Evolutionary conservation across 1,140 invertebrate genomes (phyloP).

Genomic region (Pseudomyrmex concolor): DNA sequence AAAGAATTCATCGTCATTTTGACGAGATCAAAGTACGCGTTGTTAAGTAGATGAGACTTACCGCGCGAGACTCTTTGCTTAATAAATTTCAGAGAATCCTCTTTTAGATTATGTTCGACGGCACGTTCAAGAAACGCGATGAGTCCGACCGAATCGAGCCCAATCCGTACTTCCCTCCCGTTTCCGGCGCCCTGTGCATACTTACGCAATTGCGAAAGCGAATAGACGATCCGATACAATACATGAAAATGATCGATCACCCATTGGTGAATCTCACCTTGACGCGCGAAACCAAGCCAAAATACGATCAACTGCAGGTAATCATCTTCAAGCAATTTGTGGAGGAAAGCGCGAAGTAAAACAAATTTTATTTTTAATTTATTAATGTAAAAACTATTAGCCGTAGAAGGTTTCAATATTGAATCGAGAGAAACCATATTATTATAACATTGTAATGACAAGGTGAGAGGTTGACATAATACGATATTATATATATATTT

Average conservation of each 20-base stretch:
- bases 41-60: neutral
- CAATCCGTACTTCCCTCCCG: slow-evolving; percentile 90
- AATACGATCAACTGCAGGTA: slow-evolving; percentile 76
- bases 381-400: too few relatives aligned
- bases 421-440: too few relatives aligned
- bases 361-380: too few relatives aligned
- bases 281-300: slow-evolving; percentile 62
- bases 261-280: slow-evolving; percentile 71
- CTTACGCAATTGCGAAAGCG: slow-evolving; percentile 88
- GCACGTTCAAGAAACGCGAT: slow-evolving; percentile 80
- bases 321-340: neutral
- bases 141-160: slow-evolving; percentile 85
- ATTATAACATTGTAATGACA: too few relatives aligned
- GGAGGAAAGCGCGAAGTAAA: neutral
- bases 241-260: slow-evolving; percentile 73
- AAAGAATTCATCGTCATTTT: slow-evolving; percentile 88
- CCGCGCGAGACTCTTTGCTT: neutral
- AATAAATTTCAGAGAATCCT: neutral
- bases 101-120: slow-evolving; percentile 77
- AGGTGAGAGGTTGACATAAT: too few relatives aligned
- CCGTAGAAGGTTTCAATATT: too few relatives aligned
- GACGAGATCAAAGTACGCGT: slow-evolving; percentile 87
- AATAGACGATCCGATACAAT: slow-evolving; percentile 87
- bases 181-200: slow-evolving; percentile 90
- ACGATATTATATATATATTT: too few relatives aligned